Evolutionary conservation across 2,113 vertebrate genomes (phyloP).

Genomic region (Oceanodroma tethys): DNA sequence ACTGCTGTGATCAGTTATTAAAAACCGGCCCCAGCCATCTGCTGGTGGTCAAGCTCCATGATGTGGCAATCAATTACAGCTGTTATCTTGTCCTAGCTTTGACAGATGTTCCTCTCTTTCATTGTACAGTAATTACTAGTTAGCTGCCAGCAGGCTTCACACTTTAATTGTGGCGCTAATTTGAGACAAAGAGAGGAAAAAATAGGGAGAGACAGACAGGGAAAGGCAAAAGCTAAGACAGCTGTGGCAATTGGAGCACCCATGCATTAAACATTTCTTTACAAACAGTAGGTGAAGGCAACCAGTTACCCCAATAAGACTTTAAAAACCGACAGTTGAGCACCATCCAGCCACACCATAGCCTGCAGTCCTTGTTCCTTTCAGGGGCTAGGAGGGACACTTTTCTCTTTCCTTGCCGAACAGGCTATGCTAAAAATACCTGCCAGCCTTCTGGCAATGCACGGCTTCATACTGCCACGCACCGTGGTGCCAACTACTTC

Average conservation of each 20-base stretch:
- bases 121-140: conserved; percentile 71
- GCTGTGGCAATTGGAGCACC: neutral
- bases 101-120: conserved; percentile 71
- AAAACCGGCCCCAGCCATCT: conserved; percentile 59
- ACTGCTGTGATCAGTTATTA: neutral
- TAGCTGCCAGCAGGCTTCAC: conserved; percentile 72
- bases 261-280: conserved; percentile 16
- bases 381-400: neutral
- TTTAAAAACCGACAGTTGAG: neutral
- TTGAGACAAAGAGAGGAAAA: conserved; percentile 67
- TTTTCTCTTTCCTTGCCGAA: neutral
- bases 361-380: neutral
- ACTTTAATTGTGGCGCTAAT: conserved; percentile 70
- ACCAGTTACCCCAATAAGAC: neutral
- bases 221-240: conserved; percentile 47
- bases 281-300: neutral
- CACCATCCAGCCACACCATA: neutral
- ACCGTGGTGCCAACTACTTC: neutral
- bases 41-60: conserved; percentile 66
- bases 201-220: conserved; percentile 41
- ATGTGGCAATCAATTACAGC: conserved; percentile 73
- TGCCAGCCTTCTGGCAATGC: conserved; percentile 5
- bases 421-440: conserved; percentile 43
- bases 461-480: neutral
- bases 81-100: conserved; percentile 70